Percentiles rank a stretch among this genome's conserved stretches.
phyloP scores from a whole-genome alignment of 2,797 vertebrate genomes.

The Falco berigora region DNA sequence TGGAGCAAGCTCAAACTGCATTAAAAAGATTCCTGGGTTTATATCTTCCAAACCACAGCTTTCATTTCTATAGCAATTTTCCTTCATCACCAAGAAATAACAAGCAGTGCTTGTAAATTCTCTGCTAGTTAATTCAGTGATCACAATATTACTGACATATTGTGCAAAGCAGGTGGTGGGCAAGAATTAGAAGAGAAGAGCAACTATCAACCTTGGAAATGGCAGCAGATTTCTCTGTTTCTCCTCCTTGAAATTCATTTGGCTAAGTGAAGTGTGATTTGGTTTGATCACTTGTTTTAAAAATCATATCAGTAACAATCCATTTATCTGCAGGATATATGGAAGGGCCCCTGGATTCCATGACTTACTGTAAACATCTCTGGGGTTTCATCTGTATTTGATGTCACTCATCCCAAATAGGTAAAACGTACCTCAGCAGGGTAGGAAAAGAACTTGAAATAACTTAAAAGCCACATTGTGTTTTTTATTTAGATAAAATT shows the following conservation, averaged over 20 bases:
- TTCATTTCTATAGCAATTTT: not conserved
- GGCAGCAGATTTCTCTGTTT: not conserved
- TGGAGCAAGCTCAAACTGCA: slow-evolving; percentile 11
- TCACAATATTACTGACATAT: slow-evolving; percentile 19
- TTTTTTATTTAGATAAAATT: not conserved
- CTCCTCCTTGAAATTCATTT: slow-evolving; percentile 25
- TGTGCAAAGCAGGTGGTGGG: not conserved
- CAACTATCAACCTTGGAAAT: not conserved
- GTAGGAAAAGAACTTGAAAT: not conserved
- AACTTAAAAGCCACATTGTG: not conserved
- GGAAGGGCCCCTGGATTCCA: not conserved
- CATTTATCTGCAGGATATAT: not conserved
- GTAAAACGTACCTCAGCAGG: not conserved
- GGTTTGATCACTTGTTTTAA: not conserved
- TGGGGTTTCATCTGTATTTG: not conserved
- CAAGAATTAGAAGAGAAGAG: slow-evolving; percentile 7
- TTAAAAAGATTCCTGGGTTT: slow-evolving; percentile 8
- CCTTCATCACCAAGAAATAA: slow-evolving; percentile 17
- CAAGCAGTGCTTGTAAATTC: slow-evolving; percentile 17
- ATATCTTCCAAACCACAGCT: not conserved
- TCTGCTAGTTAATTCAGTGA: slow-evolving; percentile 23
- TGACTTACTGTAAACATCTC: not conserved
- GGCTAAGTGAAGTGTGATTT: not conserved
- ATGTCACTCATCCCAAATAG: not conserved
- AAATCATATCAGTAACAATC: not conserved